Conservation (phyloP, 2,888 invertebrate genomes). For the Microplitis manilae region DNA sequence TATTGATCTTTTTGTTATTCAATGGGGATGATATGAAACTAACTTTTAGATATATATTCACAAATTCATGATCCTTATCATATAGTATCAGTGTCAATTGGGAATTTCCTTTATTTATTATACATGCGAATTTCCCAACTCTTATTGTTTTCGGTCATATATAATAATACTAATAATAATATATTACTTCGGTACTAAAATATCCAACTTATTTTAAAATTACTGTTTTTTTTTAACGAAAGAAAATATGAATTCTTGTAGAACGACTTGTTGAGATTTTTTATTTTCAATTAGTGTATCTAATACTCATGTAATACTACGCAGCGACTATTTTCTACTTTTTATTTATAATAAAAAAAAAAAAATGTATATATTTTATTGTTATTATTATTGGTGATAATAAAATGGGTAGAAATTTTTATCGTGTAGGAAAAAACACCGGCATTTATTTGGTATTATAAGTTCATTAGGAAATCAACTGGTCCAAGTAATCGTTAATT, state of each 20-base stretch:
- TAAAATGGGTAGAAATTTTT: no score
- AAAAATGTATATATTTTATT: background rate
- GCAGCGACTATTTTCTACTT: background rate
- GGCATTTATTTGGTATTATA: background rate
- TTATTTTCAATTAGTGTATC: background rate
- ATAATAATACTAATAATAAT: no score
- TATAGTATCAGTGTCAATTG: background rate
- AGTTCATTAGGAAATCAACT: constrained; percentile 16
- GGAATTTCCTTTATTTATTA: background rate
- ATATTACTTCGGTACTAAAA: background rate
- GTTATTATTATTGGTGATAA: no score
- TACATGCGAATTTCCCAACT: background rate
- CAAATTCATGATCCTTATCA: background rate
- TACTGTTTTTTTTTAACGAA: background rate
- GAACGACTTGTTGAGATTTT: background rate
- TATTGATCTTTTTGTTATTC: background rate
- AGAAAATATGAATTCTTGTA: background rate
- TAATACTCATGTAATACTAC: background rate
- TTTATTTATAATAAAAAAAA: background rate
- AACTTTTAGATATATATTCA: background rate
- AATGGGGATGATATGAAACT: background rate
- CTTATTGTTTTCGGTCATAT: background rate
- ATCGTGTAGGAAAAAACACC: no score
- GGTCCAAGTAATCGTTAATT: constrained; percentile 26
- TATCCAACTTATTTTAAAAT: background rate